Percentiles rank a stretch among this genome's conserved stretches.
Conservation (phyloP, 1,140 invertebrate genomes). For the Phymorhynchus buccinoides region DNA sequence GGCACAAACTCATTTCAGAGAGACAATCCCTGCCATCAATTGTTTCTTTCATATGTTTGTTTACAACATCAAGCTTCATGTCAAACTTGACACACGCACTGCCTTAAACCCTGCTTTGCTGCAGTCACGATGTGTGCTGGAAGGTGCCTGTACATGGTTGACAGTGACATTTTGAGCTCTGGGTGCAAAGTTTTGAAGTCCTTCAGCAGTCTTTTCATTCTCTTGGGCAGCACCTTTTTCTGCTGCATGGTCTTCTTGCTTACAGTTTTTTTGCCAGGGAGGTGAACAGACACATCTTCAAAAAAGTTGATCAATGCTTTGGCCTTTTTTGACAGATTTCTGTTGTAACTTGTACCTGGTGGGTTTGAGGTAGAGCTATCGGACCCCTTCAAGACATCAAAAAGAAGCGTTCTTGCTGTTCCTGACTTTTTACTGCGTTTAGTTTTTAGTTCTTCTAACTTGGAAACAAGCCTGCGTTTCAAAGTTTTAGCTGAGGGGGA, state of each 20-base stretch:
- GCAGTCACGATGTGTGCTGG: background rate
- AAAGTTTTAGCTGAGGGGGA: no score
- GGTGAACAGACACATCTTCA: background rate
- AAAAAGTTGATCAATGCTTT: background rate
- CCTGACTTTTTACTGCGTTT: no score
- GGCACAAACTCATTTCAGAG: background rate
- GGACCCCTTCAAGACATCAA: no score
- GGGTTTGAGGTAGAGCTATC: no score
- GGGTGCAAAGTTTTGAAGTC: background rate
- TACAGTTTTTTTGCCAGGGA: background rate
- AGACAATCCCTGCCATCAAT: background rate
- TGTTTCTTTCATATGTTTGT: background rate
- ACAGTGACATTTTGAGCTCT: background rate
- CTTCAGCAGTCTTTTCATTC: background rate
- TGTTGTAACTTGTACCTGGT: no score
- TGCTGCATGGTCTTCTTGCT: conserved; percentile 9
- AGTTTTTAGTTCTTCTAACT: no score
- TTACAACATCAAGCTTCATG: background rate
- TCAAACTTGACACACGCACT: background rate
- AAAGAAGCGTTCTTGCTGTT: no score
- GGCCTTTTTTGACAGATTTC: no score
- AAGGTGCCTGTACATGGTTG: background rate
- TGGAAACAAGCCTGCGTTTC: no score
- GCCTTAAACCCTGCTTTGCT: background rate
- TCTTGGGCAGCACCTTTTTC: background rate